These are phyloP conservation scores for Salvator merianae DNA, from an alignment of 2,113 vertebrate genomes.

Conservation along the genomic window DNA sequence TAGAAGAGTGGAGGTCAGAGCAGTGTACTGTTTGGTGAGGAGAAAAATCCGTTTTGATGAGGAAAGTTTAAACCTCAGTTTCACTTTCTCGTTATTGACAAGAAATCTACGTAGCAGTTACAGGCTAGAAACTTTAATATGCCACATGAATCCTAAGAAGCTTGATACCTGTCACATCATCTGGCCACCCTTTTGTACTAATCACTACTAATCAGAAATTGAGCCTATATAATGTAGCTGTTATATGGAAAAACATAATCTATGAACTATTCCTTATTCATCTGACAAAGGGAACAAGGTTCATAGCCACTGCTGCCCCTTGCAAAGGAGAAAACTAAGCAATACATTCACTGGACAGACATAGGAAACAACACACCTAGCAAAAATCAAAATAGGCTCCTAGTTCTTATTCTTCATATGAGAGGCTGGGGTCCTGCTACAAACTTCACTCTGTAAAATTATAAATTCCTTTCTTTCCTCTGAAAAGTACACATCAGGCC, in stretches of 20 bases:
- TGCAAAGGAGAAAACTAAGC: not conserved
- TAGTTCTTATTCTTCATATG: not conserved
- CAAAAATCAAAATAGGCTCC: not conserved
- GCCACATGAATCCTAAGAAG: not conserved
- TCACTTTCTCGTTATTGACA: slow-evolving; percentile 23
- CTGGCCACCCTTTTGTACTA: too few relatives aligned
- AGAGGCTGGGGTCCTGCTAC: not conserved
- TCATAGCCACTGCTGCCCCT: not conserved
- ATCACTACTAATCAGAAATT: too few relatives aligned
- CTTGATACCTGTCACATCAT: not conserved
- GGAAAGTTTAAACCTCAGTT: slow-evolving; percentile 29
- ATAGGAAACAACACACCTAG: not conserved
- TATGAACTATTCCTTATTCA: not conserved
- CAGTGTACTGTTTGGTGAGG: slow-evolving; percentile 37
- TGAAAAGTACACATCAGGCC: not conserved
- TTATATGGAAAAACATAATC: not conserved
- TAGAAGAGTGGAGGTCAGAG: slow-evolving; percentile 25
- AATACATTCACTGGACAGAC: not conserved
- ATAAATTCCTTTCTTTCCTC: not conserved
- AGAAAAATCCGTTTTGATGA: slow-evolving; percentile 22
- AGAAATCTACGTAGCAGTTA: not conserved
- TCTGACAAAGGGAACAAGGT: not conserved
- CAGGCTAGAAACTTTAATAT: not conserved
- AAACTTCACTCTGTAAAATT: not conserved
- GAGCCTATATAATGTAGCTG: too few relatives aligned